These are phyloP conservation scores for Capitulum mitella DNA, from an alignment of 2,888 invertebrate species.

Conservation along the genomic window DNA sequence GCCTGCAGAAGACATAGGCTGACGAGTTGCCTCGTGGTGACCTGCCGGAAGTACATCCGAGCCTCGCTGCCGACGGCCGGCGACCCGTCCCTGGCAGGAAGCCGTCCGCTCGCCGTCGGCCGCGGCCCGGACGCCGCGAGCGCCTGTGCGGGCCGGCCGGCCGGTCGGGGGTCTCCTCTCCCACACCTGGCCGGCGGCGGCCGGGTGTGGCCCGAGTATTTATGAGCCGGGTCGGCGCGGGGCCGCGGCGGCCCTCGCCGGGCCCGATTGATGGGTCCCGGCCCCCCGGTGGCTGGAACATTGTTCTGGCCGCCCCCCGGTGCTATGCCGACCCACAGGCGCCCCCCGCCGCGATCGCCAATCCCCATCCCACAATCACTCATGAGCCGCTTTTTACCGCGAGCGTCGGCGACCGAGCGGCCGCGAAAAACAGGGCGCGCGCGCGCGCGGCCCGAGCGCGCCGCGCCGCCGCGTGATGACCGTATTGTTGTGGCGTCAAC, in stretches of 20 bases:
- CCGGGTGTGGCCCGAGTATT: constrained; percentile 18
- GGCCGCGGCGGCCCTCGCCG: background rate
- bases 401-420: background rate
- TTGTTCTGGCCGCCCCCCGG: constrained; percentile 18
- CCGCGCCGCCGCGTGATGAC: background rate
- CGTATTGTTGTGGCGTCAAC: constrained; percentile 21
- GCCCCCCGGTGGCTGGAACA: constrained; percentile 23
- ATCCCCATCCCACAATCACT: constrained; percentile 25
- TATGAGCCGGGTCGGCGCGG: background rate
- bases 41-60: too few relatives aligned
- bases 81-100: too few relatives aligned
- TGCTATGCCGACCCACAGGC: background rate
- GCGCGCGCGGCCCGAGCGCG: background rate
- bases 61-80: too few relatives aligned
- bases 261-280: constrained; percentile 8
- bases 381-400: constrained; percentile 23
- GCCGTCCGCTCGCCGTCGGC: too few relatives aligned
- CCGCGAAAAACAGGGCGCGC: constrained; percentile 10
- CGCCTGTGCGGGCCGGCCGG: background rate
- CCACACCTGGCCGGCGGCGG: background rate
- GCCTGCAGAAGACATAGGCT: too few relatives aligned
- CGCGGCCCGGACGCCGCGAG: too few relatives aligned
- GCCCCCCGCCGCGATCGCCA: constrained; percentile 17
- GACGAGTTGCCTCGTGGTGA: too few relatives aligned
- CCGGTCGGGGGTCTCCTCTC: background rate